A percentile compares a stretch with the other conserved stretches of the same genome.
Evolutionary conservation across 64 coral and sea anemone species (phyloP).

Genomic region (Pocillopora verrucosa): DNA sequence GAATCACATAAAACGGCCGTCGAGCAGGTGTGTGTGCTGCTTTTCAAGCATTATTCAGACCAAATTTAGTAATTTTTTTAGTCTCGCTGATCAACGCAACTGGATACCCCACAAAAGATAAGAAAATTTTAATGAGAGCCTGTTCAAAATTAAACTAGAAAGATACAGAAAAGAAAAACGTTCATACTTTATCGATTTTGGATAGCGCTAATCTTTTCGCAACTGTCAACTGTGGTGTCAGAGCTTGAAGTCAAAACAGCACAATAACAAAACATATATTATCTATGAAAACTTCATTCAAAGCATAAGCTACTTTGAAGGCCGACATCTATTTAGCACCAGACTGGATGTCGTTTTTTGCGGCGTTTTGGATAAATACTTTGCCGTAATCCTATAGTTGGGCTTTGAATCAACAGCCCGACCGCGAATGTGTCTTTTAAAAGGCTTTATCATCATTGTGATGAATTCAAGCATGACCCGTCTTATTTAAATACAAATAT

Average conservation of each 20-base stretch:
- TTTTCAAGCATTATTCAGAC: constrained; percentile 43
- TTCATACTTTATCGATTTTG: constrained; percentile 65
- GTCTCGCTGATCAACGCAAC: constrained; percentile 62
- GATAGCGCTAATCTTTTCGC: constrained; percentile 55
- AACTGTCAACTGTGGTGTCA: constrained; percentile 59
- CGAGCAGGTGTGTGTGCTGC: background rate
- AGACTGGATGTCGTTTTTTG: constrained; percentile 15
- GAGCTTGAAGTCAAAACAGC: background rate
- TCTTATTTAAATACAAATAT: constrained; percentile 29
- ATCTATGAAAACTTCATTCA: constrained; percentile 22
- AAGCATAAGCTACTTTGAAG: background rate
- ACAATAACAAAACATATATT: background rate
- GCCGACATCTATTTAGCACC: background rate
- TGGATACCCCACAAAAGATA: constrained; percentile 71
- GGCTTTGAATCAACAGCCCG: background rate
- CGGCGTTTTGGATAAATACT: background rate
- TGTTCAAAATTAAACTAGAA: constrained; percentile 86
- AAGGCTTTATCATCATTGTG: constrained; percentile 19
- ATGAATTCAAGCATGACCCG: background rate
- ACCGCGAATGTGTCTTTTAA: constrained; percentile 23
- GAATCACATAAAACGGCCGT: constrained; percentile 5
- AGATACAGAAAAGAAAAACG: constrained; percentile 64
- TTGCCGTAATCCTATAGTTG: background rate
- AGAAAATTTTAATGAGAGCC: constrained; percentile 73
- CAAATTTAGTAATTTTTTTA: constrained; percentile 53